Evolutionary conservation across 2,797 vertebrate genomes (phyloP).

Genomic region (Megaceryle alcyon): DNA sequence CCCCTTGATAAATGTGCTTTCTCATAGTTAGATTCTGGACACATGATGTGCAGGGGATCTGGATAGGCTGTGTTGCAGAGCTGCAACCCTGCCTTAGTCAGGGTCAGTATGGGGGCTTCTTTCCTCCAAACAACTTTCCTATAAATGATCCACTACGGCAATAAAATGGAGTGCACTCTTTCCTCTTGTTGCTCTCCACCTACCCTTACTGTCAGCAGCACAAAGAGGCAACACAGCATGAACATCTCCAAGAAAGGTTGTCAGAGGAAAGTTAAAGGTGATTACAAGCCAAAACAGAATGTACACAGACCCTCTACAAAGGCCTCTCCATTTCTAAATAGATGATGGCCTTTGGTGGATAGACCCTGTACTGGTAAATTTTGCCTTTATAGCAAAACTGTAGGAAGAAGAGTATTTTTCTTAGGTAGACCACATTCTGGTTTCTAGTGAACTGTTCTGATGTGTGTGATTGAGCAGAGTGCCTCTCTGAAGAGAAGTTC

Average conservation of each 20-base stretch:
- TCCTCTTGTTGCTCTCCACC: accelerated
- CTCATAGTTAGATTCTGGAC: neutral
- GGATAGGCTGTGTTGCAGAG: neutral
- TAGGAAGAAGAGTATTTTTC: neutral
- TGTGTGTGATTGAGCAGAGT: neutral
- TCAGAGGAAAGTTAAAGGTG: neutral
- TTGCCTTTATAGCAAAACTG: neutral
- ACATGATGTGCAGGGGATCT: neutral
- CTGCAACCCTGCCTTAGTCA: neutral
- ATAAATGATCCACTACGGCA: accelerated
- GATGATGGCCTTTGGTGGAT: neutral
- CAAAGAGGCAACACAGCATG: neutral
- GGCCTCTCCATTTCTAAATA: neutral
- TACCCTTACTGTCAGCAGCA: neutral
- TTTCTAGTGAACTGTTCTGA: neutral
- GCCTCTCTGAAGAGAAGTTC: neutral
- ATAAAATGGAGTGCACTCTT: neutral
- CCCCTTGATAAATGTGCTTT: neutral
- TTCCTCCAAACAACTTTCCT: neutral
- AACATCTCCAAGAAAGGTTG: neutral
- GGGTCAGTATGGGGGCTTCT: neutral
- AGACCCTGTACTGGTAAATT: neutral
- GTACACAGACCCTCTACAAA: neutral
- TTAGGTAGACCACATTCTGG: neutral
- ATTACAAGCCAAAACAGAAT: neutral